Base-by-base conservation (phyloP, 2,797 vertebrate species). In the Sparus aurata region DNA sequence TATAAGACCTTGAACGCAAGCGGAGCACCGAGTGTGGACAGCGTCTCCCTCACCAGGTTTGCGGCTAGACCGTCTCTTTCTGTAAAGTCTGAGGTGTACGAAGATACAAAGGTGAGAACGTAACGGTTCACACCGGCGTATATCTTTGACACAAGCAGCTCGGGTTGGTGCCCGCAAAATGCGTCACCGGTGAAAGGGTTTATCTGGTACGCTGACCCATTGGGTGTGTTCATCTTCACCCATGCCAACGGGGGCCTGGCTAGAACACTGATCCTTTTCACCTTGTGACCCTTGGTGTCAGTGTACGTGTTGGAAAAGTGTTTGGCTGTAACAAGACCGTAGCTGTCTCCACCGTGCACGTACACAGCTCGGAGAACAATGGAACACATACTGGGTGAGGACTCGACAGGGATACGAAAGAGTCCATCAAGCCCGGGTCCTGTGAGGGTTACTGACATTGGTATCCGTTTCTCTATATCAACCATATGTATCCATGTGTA, bases 1-100 rank as follows among this genome's bases (percentile, higher is more conserved):
- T 73, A 25, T 27, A 79, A 16, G 15, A 25, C 57, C 27, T 55
- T 79, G 54, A 73, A 79, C 0, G 76, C 62, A 1, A 79, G 55
- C 8, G 76, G 76, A 20, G 76, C 76, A 1, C 60, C 27, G 4
- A 73, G 61, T 0, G 11, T 34, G 3, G 75, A 11, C 11, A 77
- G 49, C 1, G 75, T 77, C 0, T 57, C 50, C 5, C 16, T 46
- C 1, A 64, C 67, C 45, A 75, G 0, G 3, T 59, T 16, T 1
- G 53, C 12, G 2, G 16, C 64, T 15, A 30, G 1, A 17, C 3
- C 7, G 1, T 60, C 45, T 5, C 45, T 1, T 34, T 59, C 63
- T 1, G 27, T 22, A 5, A 10, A 12, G 12, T 60, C 47, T 12
- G 18, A 0, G 3, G 34, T 9, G 20, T 12, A 12, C 2, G 46